Conservation (phyloP, 1,140 invertebrate species). For the Calephelis virginiensis region DNA sequence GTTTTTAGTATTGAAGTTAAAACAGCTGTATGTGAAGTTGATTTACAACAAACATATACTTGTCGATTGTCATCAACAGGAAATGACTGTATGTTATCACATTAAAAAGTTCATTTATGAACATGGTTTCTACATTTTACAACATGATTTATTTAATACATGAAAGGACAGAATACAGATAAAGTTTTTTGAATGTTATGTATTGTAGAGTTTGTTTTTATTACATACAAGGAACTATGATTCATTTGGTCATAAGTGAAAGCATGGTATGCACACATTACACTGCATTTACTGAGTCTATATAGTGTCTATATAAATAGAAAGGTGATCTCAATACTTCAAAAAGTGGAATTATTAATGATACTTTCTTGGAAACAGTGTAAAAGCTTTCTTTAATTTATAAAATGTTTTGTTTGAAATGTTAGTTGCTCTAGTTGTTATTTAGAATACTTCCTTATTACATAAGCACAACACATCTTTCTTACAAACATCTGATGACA, state of each 20-base stretch:
- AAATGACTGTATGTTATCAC: not conserved
- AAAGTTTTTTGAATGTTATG: not conserved
- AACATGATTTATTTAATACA: not conserved
- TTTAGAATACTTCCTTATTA: conserved; percentile 2
- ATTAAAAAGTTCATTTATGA: not conserved
- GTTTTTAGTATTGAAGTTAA: conserved; percentile 33
- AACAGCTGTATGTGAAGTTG: conserved; percentile 17
- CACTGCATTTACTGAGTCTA: conserved; percentile 44
- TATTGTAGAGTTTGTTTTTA: conserved; percentile 18
- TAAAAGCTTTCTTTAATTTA: not conserved
- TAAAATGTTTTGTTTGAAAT: not conserved
- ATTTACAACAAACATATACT: conserved; percentile 1
- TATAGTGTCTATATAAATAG: conserved; percentile 50
- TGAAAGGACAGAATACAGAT: not conserved
- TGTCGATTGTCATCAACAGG: not conserved
- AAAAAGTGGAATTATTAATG: conserved; percentile 21
- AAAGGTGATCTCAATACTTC: conserved; percentile 35
- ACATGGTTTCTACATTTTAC: not conserved
- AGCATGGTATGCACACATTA: conserved; percentile 55
- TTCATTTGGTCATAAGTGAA: conserved; percentile 60
- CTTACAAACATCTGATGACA: conserved; percentile 1
- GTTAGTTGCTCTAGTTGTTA: conserved; percentile 2
- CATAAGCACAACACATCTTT: not conserved
- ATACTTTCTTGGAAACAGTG: not conserved
- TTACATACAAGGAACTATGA: conserved; percentile 39